Conservation (phyloP, 1,140 invertebrate species). For the Tetranychus urticae region DNA sequence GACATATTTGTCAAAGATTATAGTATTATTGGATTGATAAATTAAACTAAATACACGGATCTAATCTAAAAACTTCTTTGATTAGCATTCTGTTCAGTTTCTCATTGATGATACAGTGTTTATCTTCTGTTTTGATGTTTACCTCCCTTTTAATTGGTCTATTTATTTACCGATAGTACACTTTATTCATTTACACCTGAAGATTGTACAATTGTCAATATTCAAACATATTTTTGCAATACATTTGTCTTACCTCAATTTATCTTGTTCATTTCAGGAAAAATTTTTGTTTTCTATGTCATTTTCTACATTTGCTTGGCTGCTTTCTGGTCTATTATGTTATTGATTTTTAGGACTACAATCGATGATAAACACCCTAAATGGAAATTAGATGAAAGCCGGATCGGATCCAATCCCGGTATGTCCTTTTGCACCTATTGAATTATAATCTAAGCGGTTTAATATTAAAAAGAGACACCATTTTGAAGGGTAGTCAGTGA, state of each 20-base stretch:
- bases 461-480: too few relatives aligned
- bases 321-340: constrained; percentile 62
- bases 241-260: neutral
- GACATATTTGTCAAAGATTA: too few relatives aligned
- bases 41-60: too few relatives aligned
- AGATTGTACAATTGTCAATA: neutral
- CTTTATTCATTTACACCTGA: constrained; percentile 18
- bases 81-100: too few relatives aligned
- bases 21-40: too few relatives aligned
- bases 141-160: too few relatives aligned
- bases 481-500: constrained; percentile 2
- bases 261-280: constrained; percentile 30
- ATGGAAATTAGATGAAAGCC: constrained; percentile 51
- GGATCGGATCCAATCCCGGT: constrained; percentile 66
- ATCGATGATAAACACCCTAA: constrained; percentile 58
- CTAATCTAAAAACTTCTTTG: too few relatives aligned
- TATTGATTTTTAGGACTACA: constrained; percentile 78
- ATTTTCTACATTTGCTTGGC: constrained; percentile 69
- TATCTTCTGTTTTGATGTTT: too few relatives aligned
- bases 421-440: constrained; percentile 4
- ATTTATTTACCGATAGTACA: too few relatives aligned
- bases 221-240: neutral
- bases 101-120: too few relatives aligned
- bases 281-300: constrained; percentile 78
- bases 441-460: too few relatives aligned